These are phyloP conservation scores for Dissostichus mawsoni DNA, from an alignment of 2,113 vertebrate genomes.

Conservation along the genomic window DNA sequence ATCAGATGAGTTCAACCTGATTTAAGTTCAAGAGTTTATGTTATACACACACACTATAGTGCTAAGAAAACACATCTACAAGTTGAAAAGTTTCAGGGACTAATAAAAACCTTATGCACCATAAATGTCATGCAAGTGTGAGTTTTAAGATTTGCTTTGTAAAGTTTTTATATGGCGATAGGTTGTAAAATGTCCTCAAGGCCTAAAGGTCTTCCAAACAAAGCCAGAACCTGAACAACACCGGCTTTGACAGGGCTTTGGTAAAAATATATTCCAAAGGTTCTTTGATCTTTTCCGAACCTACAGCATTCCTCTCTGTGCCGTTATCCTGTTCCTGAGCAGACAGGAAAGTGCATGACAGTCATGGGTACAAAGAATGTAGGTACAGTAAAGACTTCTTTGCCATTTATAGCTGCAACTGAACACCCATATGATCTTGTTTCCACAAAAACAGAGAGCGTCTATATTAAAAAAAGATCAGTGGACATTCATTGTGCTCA, in stretches of 20 bases:
- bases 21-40: conserved; percentile 19
- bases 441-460: conserved; percentile 66
- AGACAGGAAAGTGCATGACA: conserved; percentile 34
- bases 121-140: conserved; percentile 6
- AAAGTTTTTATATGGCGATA: neutral
- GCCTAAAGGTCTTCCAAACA: conserved; percentile 3
- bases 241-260: neutral
- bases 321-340: conserved; percentile 26
- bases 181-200: neutral
- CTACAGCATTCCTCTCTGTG: conserved; percentile 36
- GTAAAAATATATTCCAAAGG: conserved; percentile 2
- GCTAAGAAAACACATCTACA: neutral
- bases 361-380: conserved; percentile 14
- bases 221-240: neutral
- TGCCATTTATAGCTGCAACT: conserved; percentile 64
- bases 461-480: conserved; percentile 73
- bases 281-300: conserved; percentile 37
- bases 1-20: conserved; percentile 25
- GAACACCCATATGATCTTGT: conserved; percentile 65
- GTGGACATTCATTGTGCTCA: conserved; percentile 76
- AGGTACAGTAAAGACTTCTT: conserved; percentile 38
- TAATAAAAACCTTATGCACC: neutral
- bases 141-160: conserved; percentile 37
- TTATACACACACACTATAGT: neutral
- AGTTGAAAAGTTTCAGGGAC: neutral